phyloP scores from a whole-genome alignment of 2,113 vertebrate genomes.

The Aptenodytes forsteri region DNA sequence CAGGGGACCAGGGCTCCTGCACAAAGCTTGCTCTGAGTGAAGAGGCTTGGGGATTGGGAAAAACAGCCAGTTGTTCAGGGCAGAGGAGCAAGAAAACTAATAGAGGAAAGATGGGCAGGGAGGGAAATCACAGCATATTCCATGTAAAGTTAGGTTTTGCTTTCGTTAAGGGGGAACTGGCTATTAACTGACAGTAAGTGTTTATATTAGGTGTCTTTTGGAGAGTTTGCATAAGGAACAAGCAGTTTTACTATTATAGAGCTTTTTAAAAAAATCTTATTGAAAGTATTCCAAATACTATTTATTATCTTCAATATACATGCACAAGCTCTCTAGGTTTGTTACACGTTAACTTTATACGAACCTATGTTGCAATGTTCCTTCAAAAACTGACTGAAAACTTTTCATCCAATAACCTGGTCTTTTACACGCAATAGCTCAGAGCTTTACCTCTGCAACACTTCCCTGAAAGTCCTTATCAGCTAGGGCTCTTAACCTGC shows the following conservation, averaged over 20 bases:
- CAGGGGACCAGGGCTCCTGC: background rate
- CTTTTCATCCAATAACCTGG: background rate
- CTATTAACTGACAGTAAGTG: background rate
- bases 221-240: background rate
- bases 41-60: background rate
- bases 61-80: background rate
- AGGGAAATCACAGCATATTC: background rate
- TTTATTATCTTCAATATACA: background rate
- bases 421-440: background rate
- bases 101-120: background rate
- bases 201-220: background rate
- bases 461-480: background rate
- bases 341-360: background rate
- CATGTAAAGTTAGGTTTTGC: background rate
- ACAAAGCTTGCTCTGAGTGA: background rate
- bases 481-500: background rate
- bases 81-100: background rate
- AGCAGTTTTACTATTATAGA: background rate
- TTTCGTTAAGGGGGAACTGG: background rate
- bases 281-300: background rate
- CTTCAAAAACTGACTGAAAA: background rate
- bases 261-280: background rate
- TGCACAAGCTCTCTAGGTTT: background rate
- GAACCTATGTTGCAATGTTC: background rate
- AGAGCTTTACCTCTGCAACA: background rate